A percentile compares a stretch with the other conserved stretches of the same genome.
Conservation (phyloP, 1,140 invertebrate genomes). For the Orius laevigatus region DNA sequence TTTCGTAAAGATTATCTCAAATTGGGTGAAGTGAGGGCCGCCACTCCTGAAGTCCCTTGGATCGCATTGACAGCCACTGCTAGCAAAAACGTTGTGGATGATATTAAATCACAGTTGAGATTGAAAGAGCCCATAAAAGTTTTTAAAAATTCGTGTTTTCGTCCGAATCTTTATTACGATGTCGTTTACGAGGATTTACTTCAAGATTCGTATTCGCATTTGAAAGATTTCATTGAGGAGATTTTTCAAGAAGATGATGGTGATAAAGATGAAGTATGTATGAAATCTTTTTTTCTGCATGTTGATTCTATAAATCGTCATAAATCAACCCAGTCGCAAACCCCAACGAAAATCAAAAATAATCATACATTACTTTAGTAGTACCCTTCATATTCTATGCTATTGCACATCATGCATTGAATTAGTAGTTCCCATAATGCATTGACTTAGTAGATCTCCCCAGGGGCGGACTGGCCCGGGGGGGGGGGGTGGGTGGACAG, state of each 20-base stretch:
- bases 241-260: slow-evolving; percentile 6
- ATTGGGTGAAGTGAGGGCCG: slow-evolving; percentile 38
- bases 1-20: slow-evolving; percentile 90
- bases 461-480: no score
- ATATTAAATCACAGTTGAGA: slow-evolving; percentile 37
- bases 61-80: slow-evolving; percentile 92
- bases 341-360: no score
- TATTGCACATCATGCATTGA: no score
- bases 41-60: slow-evolving; percentile 55
- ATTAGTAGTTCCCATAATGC: no score
- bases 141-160: slow-evolving; percentile 46
- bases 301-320: background rate
- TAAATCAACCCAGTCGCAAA: no score
- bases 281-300: background rate
- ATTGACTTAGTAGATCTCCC: no score
- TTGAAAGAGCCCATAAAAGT: slow-evolving; percentile 33
- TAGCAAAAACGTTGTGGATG: slow-evolving; percentile 32
- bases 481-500: no score
- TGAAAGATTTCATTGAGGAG: slow-evolving; percentile 49
- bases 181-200: slow-evolving; percentile 63
- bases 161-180: slow-evolving; percentile 53
- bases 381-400: no score
- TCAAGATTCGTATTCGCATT: slow-evolving; percentile 56
- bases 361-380: no score
- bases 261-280: background rate